Evolutionary conservation across 2,888 invertebrate genomes (phyloP), one percentile per base, ranked within the genome.

Genomic region (Aplocera efformata): DNA sequence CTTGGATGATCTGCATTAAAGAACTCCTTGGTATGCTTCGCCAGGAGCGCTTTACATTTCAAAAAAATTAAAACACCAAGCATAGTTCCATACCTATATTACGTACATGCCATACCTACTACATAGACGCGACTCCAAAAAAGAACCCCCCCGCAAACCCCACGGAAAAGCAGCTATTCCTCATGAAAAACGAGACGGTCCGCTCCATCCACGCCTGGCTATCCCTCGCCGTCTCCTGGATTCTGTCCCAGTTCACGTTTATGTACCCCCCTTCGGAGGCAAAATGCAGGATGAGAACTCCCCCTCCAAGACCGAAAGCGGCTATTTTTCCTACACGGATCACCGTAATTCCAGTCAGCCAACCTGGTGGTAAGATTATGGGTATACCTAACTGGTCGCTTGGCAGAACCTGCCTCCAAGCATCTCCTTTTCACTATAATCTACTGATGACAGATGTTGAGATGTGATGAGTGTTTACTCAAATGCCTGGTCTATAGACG

Each of bases 181-280:
- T 88, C 76, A 84, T 88, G 50, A 91, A 85, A 75, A 92, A 91
- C 30, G 71, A 75, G 57, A 91, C 79, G 52, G 92, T 81, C 90
- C 90, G 91, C 59, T 95, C 94, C 9, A 96, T 90, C 75, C 92
- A 91, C 49, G 93, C 92, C 23, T 93, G 90, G 8, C 94, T 92
- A 63, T 92, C 92, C 40, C 93, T 93, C 0, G 94, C 90, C 36
- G 95, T 92, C 50, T 90, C 92, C 54, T 92, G 91, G 1, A 98
- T 88, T 71, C 93, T 92, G 24, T 93, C 93, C 98, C 98, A 98
- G 78, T 98, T 96, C 37, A 96, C 91, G 54, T 93, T 92, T 4
- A 98, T 93, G 61, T 96, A 96, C 1, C 97, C 98, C 55, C 94
- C 92, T 61, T 97, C 94, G 48, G 94, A 93, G 0, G 97, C 98